Evolutionary conservation across 2,113 vertebrate species (phyloP), one percentile per base, ranked within the genome.

Genomic region (Phodopus roborovskii): DNA sequence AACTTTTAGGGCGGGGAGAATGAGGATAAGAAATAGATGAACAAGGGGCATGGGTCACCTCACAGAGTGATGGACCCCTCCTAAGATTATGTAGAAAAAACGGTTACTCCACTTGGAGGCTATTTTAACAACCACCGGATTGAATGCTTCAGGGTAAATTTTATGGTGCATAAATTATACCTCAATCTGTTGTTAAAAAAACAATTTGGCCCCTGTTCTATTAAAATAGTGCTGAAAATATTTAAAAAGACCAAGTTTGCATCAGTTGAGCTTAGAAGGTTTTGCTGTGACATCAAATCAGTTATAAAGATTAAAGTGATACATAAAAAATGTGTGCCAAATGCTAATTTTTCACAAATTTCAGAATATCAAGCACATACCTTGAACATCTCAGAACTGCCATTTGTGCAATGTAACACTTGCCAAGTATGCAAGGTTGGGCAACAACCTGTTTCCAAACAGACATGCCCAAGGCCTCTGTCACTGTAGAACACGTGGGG

Each of bases 281-380:
- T 95, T 58, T 78, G 62, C 20, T 58, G n/a, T 39, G 19, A 88
- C 45, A 71, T 62, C 39, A 50, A 36, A 91, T 77, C 36, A 71
- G 53, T 66, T 66, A 56, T 84, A 78, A 93, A 84, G 88, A 64
- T 91, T 62, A 90, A 91, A 91, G 82, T 15, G 15, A 26, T 83
- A 42, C 26, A 42, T 60, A 30, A 48, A 73, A 60, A 66, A 74
- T 95, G 24, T 95, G 24, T 71, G 50, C 42, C 64, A 70, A 93
- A 64, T 20, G 9, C 28, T 64, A 48, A 24, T 87, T 83, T 73
- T 73, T 68, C 73, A 11, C 33, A 91, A 89, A 53, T 95, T 58
- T 22, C 26, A 71, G 36, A 39, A 30, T 77, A 20, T 60, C 12
- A 64, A 66, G 42, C 33, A 33, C 15, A 30, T 20, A 22, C 33